Base-by-base conservation (phyloP, 2,797 vertebrate genomes). In the Antennarius maculatus region DNA sequence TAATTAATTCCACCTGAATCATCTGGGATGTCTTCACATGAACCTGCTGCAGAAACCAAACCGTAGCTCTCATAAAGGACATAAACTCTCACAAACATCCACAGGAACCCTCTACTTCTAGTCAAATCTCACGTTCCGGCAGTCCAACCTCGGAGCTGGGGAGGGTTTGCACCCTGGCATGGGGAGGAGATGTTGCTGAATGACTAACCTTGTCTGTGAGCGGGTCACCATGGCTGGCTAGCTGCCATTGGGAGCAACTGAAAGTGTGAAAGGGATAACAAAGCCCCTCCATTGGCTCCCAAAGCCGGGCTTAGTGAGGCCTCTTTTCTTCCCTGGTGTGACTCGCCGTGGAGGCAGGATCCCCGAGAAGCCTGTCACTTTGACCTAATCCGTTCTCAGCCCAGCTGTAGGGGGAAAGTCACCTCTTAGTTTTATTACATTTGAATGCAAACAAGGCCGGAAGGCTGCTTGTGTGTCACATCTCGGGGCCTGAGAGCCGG, bases 361-460 rank as follows among this genome's bases (percentile, higher is more conserved):
- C 89, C 89, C 90, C 86, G 76, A 79, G 88, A 91, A 92, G 91
- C 88, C 92, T 89, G 90, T 91, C 93, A 91, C 91, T 94, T 92
- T 89, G 88, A 94, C 94, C 93, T 96, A 96, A 96, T 96, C 95
- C 90, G 66, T 90, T 95, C 95, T 96, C 93, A 92, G 93, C 90
- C 91, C 93, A 94, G 93, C 92, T 94, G 94, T 92, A 12, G 87
- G 90, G 91, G 91, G 83, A 76, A 87, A 93, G 93, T 94, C 93
- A 96, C 93, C 91, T 94, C 94, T 93, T 83, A 73, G 81, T 94
- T 94, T 83, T 90, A 92, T 93, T 94, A 93, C 94, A 96, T 97
- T 97, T 95, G 95, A 94, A 98, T 97, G 95, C 94, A 95, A 95
- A 96, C 92, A 93, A 94, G 94, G 93, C 93, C 88, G 92, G 93